These are phyloP conservation scores for Plotosus lineatus DNA, from an alignment of 2,113 vertebrate genomes.

Conservation along the genomic window DNA sequence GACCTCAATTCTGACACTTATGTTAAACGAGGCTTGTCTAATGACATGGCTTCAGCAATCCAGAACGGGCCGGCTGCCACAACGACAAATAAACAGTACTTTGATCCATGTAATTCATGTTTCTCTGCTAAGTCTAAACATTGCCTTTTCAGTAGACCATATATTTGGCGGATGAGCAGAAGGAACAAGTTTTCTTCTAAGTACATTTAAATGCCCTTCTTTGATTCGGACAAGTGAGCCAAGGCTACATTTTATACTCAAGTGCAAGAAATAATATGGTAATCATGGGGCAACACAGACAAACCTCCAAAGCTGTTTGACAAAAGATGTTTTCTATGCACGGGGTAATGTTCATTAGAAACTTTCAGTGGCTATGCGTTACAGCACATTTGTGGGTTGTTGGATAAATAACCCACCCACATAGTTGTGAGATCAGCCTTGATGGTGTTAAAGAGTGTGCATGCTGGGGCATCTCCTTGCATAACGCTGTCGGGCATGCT, in stretches of 20 bases:
- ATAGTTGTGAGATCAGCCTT: constrained; percentile 5
- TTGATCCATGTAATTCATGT: constrained; percentile 40
- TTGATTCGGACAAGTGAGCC: constrained; percentile 41
- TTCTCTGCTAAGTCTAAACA: constrained; percentile 39
- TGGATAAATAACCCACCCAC: background rate
- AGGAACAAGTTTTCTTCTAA: constrained; percentile 46
- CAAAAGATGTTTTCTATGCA: background rate
- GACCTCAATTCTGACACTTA: constrained; percentile 43
- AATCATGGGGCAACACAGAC: constrained; percentile 3
- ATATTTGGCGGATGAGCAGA: background rate
- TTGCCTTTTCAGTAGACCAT: constrained; percentile 21
- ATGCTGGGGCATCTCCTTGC: constrained; percentile 2
- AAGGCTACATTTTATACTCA: constrained; percentile 27
- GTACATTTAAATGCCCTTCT: constrained; percentile 48
- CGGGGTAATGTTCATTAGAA: constrained; percentile 10
- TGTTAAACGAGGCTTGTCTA: constrained; percentile 38
- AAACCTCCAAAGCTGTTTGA: constrained; percentile 20
- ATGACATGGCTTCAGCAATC: constrained; percentile 44
- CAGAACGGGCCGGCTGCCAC: constrained; percentile 6
- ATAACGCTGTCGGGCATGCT: constrained; percentile 39
- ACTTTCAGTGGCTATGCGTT: constrained; percentile 10
- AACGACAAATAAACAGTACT: constrained; percentile 32
- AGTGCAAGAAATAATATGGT: constrained; percentile 1
- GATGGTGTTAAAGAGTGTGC: background rate
- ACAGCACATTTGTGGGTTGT: constrained; percentile 6